Conservation (phyloP, 2,797 vertebrate species). For the Pseudochirops corinnae region DNA sequence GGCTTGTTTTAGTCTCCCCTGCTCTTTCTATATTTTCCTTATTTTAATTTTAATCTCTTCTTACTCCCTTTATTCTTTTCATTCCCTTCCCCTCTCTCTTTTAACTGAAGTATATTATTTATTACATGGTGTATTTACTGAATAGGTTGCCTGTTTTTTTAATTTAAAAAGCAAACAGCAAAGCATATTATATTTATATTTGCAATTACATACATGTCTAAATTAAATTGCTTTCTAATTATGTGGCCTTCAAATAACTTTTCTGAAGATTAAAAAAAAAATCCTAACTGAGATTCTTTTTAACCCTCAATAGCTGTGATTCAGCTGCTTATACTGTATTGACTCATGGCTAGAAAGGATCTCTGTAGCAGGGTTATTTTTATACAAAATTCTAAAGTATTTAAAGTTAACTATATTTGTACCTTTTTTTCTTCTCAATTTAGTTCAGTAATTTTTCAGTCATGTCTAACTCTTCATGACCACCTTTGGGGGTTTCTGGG, state of each 20-base stretch:
- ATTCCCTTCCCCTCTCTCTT: neutral
- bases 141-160: neutral
- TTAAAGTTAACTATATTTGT: neutral
- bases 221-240: slow-evolving; percentile 7
- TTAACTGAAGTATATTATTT: neutral
- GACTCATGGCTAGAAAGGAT: neutral
- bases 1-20: neutral
- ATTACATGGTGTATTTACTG: neutral
- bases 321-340: neutral
- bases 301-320: neutral
- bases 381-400: neutral
- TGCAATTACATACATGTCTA: neutral
- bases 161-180: slow-evolving; percentile 1
- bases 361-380: neutral
- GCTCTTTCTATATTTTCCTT: neutral
- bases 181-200: slow-evolving; percentile 1
- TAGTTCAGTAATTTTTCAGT: neutral
- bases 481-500: neutral
- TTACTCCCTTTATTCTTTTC: neutral
- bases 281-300: neutral
- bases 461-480: neutral
- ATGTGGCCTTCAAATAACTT: neutral
- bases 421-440: neutral
- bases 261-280: neutral
- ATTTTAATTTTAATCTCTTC: neutral